Evolutionary conservation across 2,888 invertebrate species (phyloP).

Genomic region (Yponomeuta evonymella): DNA sequence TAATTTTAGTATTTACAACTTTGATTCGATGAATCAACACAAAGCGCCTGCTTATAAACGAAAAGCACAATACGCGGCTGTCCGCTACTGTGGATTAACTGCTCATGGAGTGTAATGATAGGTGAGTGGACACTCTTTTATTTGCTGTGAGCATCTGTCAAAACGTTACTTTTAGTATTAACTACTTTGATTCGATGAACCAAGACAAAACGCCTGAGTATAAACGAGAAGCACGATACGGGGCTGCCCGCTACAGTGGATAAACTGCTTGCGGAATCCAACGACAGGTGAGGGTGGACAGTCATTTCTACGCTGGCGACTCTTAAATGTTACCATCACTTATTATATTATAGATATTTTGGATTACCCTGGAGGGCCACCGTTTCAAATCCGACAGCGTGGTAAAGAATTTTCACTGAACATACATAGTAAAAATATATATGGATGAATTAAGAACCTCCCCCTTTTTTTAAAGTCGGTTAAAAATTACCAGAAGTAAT

Average conservation of each 20-base stretch:
- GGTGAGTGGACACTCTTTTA: constrained; percentile 33
- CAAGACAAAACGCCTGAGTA: constrained; percentile 91
- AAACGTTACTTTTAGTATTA: not conserved
- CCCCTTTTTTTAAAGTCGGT: too few relatives aligned
- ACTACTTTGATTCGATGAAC: constrained; percentile 44
- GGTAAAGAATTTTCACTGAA: too few relatives aligned
- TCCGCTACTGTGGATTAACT: constrained; percentile 98
- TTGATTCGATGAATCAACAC: too few relatives aligned
- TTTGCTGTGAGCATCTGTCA: constrained; percentile 84
- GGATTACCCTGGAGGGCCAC: too few relatives aligned
- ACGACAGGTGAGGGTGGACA: constrained; percentile 79
- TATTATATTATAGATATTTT: too few relatives aligned
- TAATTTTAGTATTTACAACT: too few relatives aligned
- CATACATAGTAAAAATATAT: too few relatives aligned
- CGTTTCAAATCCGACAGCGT: too few relatives aligned
- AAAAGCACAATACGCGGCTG: constrained; percentile 97
- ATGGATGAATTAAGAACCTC: too few relatives aligned
- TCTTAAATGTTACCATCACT: too few relatives aligned
- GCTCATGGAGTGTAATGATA: constrained; percentile 97
- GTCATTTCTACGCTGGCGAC: not conserved
- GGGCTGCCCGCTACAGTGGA: constrained; percentile 97
- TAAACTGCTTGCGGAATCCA: constrained; percentile 96
- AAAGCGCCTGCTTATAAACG: constrained; percentile 97
- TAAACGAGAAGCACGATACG: constrained; percentile 99
- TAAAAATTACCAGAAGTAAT: too few relatives aligned